Percentiles rank a stretch among this genome's conserved stretches.
Conservation (phyloP, 2,113 vertebrate genomes). For the Mustela lutreola region DNA sequence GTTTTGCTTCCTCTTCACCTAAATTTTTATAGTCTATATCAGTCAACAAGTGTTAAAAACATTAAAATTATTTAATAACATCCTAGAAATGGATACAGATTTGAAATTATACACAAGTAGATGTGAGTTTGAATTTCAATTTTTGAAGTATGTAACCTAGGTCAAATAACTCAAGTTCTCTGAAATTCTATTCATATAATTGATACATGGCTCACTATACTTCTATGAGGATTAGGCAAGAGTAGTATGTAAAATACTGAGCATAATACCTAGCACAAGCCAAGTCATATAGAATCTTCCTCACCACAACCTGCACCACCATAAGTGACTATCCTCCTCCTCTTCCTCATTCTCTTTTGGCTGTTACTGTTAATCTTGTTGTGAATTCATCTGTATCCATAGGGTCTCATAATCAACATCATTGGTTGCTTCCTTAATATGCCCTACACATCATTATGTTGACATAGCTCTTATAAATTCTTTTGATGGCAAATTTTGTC, state of each 20-base stretch:
- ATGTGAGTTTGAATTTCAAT: background rate
- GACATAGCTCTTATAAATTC: background rate
- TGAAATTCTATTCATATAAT: background rate
- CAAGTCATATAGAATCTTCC: background rate
- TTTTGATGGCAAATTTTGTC: background rate
- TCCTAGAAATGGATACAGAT: background rate
- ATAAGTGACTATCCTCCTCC: background rate
- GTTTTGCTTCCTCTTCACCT: background rate
- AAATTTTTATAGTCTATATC: background rate
- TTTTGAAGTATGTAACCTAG: background rate
- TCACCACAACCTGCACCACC: background rate
- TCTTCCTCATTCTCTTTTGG: background rate
- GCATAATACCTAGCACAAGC: background rate
- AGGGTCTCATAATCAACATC: background rate
- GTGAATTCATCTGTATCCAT: background rate
- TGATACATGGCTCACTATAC: background rate
- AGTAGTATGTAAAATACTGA: background rate
- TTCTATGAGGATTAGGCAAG: background rate
- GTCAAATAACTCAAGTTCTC: background rate
- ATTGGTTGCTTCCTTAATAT: background rate
- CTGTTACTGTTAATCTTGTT: background rate
- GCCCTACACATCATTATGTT: background rate
- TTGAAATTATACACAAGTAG: background rate
- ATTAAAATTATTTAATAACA: background rate
- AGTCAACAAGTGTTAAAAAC: background rate